Evolutionary conservation across 2,797 vertebrate species (phyloP).

Genomic region (Euthynnus affinis): DNA sequence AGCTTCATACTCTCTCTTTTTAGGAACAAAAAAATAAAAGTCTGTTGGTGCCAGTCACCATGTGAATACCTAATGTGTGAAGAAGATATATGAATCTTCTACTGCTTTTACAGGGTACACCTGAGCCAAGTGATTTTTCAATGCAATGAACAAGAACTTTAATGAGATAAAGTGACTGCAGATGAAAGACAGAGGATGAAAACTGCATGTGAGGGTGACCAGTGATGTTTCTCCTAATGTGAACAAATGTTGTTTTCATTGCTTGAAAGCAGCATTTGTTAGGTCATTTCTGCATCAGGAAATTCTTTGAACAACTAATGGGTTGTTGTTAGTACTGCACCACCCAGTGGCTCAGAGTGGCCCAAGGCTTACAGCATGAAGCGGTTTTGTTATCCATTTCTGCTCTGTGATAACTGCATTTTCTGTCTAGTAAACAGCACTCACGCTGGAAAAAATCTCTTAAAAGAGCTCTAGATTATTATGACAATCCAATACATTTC

Average conservation of each 20-base stretch:
- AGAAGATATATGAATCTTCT: constrained; percentile 9
- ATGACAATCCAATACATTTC: constrained; percentile 33
- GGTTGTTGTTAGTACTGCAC: constrained; percentile 59
- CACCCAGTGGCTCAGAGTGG: constrained; percentile 63
- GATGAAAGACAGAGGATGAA: constrained; percentile 21
- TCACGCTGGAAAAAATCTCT: constrained; percentile 14
- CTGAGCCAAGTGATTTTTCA: background rate
- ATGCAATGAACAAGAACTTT: constrained; percentile 1
- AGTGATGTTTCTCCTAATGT: constrained; percentile 31
- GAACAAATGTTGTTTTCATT: constrained; percentile 44
- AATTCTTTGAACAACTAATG: constrained; percentile 55
- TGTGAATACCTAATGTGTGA: background rate
- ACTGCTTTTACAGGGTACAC: background rate
- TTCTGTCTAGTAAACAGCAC: constrained; percentile 47
- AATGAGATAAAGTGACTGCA: constrained; percentile 17
- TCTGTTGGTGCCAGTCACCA: background rate
- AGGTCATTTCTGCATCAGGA: constrained; percentile 21
- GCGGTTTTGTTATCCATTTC: constrained; percentile 44
- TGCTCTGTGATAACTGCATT: constrained; percentile 45
- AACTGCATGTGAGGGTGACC: constrained; percentile 14
- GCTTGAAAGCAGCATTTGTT: constrained; percentile 26
- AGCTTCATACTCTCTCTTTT: too few species aligned
- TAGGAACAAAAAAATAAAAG: too few species aligned
- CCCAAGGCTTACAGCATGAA: constrained; percentile 53
- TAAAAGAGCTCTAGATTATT: constrained; percentile 38